phyloP scores from a whole-genome alignment of 2,797 vertebrate species.

The Oreochromis mossambicus region DNA sequence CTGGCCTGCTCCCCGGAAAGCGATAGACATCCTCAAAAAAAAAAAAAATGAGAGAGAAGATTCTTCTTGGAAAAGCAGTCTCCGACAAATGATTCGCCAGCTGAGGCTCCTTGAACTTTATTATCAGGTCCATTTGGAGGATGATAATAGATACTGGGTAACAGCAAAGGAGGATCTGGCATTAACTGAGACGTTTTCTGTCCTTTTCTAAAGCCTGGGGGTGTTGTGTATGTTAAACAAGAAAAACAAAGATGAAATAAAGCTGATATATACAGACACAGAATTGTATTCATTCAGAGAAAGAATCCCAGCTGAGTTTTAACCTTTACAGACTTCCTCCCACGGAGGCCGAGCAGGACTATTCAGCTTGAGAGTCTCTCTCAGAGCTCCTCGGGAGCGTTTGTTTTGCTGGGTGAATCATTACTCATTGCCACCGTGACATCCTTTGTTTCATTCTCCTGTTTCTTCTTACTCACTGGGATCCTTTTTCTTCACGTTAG shows the following conservation, averaged over 20 bases:
- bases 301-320: background rate
- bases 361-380: background rate
- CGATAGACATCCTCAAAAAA: conserved; percentile 56
- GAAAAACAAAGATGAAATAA: background rate
- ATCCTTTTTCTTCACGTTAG: background rate
- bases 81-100: conserved; percentile 7
- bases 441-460: background rate
- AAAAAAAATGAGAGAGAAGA: background rate
- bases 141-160: background rate
- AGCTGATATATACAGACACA: background rate
- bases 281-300: background rate
- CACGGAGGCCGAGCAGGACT: fast-evolving
- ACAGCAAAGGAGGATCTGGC: background rate
- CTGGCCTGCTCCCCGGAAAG: conserved; percentile 64
- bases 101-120: conserved; percentile 24
- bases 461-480: background rate
- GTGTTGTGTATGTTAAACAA: background rate
- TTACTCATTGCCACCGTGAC: background rate
- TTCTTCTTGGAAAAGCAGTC: conserved; percentile 52
- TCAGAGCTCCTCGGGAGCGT: background rate
- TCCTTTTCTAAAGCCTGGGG: background rate
- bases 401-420: background rate
- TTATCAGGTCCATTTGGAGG: conserved; percentile 20
- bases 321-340: background rate
- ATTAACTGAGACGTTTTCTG: background rate